A percentile compares a stretch with the other conserved stretches of the same genome.
Conservation (phyloP, 2,113 vertebrate genomes). For the Oreotragus oreotragus region DNA sequence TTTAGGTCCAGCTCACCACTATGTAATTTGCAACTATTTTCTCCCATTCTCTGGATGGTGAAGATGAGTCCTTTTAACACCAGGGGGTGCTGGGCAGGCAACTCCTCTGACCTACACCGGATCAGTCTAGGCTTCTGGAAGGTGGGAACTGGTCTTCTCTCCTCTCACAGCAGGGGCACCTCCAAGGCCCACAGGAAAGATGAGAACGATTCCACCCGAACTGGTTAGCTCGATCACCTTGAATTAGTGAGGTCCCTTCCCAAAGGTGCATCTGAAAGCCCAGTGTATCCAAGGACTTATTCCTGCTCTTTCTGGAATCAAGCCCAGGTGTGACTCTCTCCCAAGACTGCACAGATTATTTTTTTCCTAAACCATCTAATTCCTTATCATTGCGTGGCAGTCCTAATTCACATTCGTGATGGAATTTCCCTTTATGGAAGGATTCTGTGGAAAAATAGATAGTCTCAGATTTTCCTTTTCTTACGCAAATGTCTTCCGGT, state of each 20-base stretch:
- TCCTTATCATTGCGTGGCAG: neutral
- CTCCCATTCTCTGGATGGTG: neutral
- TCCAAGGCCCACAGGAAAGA: neutral
- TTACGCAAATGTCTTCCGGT: neutral
- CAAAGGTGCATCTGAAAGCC: neutral
- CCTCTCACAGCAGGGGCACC: neutral
- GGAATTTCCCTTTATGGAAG: neutral
- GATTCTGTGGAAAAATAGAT: neutral
- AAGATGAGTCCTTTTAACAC: neutral
- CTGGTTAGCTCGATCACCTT: neutral
- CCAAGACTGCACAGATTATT: neutral
- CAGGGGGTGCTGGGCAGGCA: neutral
- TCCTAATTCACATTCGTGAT: neutral
- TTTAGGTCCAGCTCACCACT: neutral
- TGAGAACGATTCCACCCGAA: neutral
- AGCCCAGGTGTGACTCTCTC: neutral
- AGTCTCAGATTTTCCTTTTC: neutral
- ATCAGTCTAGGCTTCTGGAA: neutral
- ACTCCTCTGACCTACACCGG: accelerated
- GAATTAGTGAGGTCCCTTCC: no score
- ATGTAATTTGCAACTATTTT: neutral
- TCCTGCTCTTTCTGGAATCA: neutral
- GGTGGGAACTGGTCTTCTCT: neutral
- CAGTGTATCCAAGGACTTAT: neutral
- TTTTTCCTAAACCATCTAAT: neutral